These are phyloP conservation scores for Miltochrista miniata DNA, from an alignment of 2,888 invertebrate genomes.

Conservation along the genomic window DNA sequence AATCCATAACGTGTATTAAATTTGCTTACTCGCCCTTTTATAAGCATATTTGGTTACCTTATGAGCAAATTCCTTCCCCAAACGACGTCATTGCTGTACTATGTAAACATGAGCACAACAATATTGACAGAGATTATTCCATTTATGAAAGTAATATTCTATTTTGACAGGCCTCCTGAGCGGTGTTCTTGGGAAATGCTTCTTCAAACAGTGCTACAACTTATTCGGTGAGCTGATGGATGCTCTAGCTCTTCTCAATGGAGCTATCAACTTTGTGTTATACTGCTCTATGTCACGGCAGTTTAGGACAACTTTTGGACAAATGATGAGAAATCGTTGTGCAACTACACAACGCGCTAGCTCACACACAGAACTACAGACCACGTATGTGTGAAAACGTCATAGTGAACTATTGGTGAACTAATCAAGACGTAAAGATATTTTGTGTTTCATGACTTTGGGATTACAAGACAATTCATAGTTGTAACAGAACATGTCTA, in stretches of 20 bases:
- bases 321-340: conserved; percentile 87
- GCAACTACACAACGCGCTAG: conserved; percentile 72
- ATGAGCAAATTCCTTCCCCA: not conserved
- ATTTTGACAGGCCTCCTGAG: conserved; percentile 81
- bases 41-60: not conserved
- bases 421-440: not conserved
- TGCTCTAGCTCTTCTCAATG: conserved; percentile 94
- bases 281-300: conserved; percentile 98
- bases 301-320: conserved; percentile 91
- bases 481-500: too few relatives aligned
- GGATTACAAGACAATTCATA: not conserved
- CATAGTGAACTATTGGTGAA: conserved; percentile 1
- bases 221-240: conserved; percentile 95
- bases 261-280: conserved; percentile 96
- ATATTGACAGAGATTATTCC: not conserved
- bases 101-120: not conserved
- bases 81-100: not conserved
- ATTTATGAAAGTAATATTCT: not conserved
- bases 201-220: conserved; percentile 92
- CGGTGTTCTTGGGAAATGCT: conserved; percentile 86
- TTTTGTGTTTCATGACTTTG: not conserved
- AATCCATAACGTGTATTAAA: not conserved
- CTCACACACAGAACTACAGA: conserved; percentile 85
- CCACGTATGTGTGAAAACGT: conserved; percentile 83
- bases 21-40: not conserved